A percentile compares a stretch with the other conserved stretches of the same genome.
phyloP scores from a whole-genome alignment of 2,113 vertebrate genomes.

The Oenanthe melanoleuca region DNA sequence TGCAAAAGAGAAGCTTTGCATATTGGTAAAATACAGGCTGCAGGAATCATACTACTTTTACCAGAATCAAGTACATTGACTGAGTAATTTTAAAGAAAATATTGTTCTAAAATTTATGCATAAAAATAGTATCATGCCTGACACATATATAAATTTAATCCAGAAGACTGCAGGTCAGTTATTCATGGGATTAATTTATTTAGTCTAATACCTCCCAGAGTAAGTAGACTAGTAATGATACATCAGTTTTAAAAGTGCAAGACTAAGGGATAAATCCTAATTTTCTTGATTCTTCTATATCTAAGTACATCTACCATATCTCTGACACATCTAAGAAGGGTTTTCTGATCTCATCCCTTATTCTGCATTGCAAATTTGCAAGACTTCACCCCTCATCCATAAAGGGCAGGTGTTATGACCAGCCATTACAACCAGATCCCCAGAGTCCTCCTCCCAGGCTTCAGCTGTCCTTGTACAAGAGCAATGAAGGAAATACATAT shows the following conservation, averaged over 20 bases:
- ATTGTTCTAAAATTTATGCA: neutral
- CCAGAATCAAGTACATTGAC: neutral
- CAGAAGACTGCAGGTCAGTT: neutral
- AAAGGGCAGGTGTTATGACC: neutral
- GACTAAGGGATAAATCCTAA: neutral
- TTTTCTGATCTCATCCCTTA: neutral
- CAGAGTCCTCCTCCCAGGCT: neutral
- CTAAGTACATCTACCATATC: neutral
- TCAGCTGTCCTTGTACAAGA: neutral
- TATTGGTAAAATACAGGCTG: neutral
- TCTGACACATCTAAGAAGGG: neutral
- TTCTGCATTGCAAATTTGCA: neutral
- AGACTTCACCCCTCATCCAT: neutral
- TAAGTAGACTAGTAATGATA: neutral
- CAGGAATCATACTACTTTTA: neutral
- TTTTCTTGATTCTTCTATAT: neutral
- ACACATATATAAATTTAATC: neutral
- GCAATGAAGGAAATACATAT: slow-evolving; percentile 11
- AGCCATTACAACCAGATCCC: neutral
- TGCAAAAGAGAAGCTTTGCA: neutral
- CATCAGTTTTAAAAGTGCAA: neutral
- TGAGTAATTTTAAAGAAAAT: neutral
- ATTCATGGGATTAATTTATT: neutral
- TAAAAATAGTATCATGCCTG: neutral
- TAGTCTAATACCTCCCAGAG: neutral